Evolutionary conservation across 2,797 vertebrate genomes (phyloP).

Genomic region (Gallinago nigripennis): DNA sequence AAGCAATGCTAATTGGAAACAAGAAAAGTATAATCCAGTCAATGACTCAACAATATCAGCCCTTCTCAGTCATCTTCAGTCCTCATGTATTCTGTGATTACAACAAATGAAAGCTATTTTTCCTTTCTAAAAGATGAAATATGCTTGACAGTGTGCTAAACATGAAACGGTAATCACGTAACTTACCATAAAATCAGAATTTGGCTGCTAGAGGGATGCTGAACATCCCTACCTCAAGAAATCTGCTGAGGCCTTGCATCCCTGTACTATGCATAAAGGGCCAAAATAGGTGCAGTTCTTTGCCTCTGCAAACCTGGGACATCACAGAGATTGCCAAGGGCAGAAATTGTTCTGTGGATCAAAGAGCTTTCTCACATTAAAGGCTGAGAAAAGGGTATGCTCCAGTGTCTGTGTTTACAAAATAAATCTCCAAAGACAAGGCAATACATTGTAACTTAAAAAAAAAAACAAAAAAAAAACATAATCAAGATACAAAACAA

Average conservation of each 20-base stretch:
- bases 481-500: not conserved
- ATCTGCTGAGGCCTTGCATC: not conserved
- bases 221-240: not conserved
- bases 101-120: not conserved
- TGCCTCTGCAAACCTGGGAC: not conserved
- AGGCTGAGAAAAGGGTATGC: not conserved
- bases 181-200: not conserved
- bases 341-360: not conserved
- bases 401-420: not conserved
- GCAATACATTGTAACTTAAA: not conserved
- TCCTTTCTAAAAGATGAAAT: not conserved
- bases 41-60: not conserved
- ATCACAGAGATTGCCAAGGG: not conserved
- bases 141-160: not conserved
- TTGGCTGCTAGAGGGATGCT: not conserved
- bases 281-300: not conserved
- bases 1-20: not conserved
- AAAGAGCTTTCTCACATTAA: not conserved
- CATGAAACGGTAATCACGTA: not conserved
- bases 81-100: not conserved
- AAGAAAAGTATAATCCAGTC: not conserved
- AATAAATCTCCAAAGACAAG: not conserved
- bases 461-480: not conserved
- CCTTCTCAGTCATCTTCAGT: not conserved
- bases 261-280: not conserved